These are phyloP conservation scores for Dasysyrphus tricinctus DNA, from an alignment of 2,888 invertebrate species.

Conservation along the genomic window DNA sequence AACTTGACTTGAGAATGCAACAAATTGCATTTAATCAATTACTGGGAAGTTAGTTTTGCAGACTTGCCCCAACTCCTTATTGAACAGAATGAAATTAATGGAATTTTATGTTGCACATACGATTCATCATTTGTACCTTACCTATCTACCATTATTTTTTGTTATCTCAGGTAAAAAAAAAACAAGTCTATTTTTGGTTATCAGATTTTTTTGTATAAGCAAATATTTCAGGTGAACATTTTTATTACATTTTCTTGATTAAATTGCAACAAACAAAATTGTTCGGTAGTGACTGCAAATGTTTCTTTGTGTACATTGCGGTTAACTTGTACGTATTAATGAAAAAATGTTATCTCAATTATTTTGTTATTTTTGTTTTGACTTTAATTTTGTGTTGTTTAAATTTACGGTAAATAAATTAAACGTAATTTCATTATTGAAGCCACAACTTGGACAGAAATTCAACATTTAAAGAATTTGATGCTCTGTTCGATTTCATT, in stretches of 20 bases:
- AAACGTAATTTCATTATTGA: too few relatives aligned
- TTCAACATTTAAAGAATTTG: too few relatives aligned
- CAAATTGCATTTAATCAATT: constrained; percentile 14
- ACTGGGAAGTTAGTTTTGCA: background rate
- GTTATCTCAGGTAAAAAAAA: background rate
- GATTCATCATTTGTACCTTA: constrained; percentile 1
- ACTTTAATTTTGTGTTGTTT: too few relatives aligned
- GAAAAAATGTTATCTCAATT: too few relatives aligned
- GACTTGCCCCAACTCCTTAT: background rate
- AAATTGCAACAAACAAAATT: background rate
- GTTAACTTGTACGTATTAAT: background rate
- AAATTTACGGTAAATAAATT: too few relatives aligned
- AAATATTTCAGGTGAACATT: constrained; percentile 5
- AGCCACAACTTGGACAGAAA: too few relatives aligned
- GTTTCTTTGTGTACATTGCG: background rate
- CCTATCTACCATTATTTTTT: background rate
- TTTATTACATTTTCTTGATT: constrained; percentile 18
- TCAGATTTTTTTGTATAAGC: constrained; percentile 9
- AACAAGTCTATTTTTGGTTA: constrained; percentile 23
- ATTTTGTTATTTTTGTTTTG: too few relatives aligned
- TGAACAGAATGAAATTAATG: background rate
- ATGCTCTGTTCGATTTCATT: too few relatives aligned
- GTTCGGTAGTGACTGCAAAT: constrained; percentile 1
- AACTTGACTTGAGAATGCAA: background rate
- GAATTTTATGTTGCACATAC: constrained; percentile 31